Evolutionary conservation across 2,888 invertebrate species (phyloP).

Genomic region (Aleiodes leptofemur): DNA sequence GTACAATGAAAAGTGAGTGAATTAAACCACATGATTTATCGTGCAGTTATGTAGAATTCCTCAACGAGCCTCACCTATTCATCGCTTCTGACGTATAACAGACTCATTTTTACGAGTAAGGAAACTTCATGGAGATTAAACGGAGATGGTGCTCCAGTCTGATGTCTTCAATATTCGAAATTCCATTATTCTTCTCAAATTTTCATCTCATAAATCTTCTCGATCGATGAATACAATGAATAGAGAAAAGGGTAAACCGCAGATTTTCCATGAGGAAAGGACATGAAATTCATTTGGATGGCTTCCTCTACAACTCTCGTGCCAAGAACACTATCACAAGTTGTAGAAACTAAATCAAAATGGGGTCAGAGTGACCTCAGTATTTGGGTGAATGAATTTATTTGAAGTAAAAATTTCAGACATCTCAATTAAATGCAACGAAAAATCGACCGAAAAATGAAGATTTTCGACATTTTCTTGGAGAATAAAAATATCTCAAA

Average conservation of each 20-base stretch:
- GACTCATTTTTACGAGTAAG: neutral
- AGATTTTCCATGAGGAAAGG: neutral
- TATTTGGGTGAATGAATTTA: neutral
- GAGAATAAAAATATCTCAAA: too few species aligned
- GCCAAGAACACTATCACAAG: neutral
- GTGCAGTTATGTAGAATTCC: neutral
- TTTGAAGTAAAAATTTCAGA: neutral
- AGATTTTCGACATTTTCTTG: too few species aligned
- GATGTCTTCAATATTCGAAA: too few species aligned
- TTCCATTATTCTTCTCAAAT: neutral
- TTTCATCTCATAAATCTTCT: neutral
- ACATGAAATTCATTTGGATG: slow-evolving; percentile 4
- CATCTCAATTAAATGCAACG: neutral
- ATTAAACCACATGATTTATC: slow-evolving; percentile 26
- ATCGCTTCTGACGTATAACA: slow-evolving; percentile 7
- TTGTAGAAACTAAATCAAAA: neutral
- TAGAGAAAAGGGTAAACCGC: neutral
- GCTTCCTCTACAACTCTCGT: slow-evolving; percentile 10
- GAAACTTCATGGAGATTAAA: neutral
- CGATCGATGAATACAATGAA: neutral
- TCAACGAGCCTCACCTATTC: neutral
- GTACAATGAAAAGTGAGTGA: slow-evolving; percentile 24
- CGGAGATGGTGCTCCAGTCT: neutral
- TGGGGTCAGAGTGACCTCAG: neutral
- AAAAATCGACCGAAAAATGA: too few species aligned